These are phyloP conservation scores for Melipona quadrifasciata DNA, from an alignment of 1,140 invertebrate genomes.

Conservation along the genomic window DNA sequence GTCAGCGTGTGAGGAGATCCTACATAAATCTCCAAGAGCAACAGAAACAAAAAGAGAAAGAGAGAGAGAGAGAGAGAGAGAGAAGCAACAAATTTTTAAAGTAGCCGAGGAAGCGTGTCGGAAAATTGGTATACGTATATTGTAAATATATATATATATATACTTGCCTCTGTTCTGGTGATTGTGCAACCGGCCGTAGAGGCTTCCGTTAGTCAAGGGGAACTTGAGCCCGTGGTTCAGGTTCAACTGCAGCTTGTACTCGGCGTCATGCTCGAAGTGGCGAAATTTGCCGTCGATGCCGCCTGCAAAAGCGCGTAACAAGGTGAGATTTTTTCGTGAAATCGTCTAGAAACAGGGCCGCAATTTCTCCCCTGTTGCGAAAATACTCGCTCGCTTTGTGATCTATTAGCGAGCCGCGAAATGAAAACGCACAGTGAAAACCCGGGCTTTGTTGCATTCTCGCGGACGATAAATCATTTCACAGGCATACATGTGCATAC, in stretches of 20 bases:
- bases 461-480: not conserved
- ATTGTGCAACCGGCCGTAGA: conserved; percentile 80
- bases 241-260: conserved; percentile 78
- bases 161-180: conserved; percentile 75
- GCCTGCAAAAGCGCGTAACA: conserved; percentile 72
- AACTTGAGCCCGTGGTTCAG: conserved; percentile 82
- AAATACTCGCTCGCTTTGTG: not conserved
- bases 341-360: conserved; percentile 1
- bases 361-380: conserved; percentile 19
- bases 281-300: conserved; percentile 84
- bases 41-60: not conserved
- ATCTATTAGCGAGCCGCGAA: not conserved
- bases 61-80: not conserved
- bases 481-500: not conserved
- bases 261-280: conserved; percentile 80
- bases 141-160: not conserved
- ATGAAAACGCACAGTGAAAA: not conserved
- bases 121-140: not conserved
- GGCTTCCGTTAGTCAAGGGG: conserved; percentile 85
- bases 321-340: conserved; percentile 30
- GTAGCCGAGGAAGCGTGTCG: not conserved
- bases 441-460: not conserved
- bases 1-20: not conserved
- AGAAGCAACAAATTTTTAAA: not conserved
- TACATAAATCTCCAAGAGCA: not conserved